Percentiles rank a stretch among this genome's conserved stretches.
Conservation (phyloP, 2,113 vertebrate genomes). For the Colistium nudipinnis region DNA sequence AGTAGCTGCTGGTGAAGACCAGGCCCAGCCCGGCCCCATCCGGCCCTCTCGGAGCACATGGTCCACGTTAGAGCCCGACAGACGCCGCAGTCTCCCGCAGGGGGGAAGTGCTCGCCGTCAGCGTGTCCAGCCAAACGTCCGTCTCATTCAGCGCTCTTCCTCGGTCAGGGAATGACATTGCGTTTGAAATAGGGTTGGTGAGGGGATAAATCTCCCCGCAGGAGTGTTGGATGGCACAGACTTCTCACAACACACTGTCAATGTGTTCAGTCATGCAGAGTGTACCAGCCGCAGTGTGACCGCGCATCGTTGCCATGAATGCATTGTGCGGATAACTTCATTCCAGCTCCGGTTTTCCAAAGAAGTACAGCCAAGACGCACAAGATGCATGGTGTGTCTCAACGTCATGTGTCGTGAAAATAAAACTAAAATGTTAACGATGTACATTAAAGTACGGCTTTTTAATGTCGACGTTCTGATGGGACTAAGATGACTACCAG, state of each 20-base stretch:
- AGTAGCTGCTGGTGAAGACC: conserved; percentile 53
- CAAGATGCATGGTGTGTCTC: conserved; percentile 21
- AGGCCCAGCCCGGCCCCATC: conserved; percentile 22
- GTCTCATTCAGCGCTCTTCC: conserved; percentile 39
- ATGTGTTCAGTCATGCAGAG: conserved; percentile 70
- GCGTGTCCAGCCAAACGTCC: conserved; percentile 32
- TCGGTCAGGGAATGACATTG: conserved; percentile 64
- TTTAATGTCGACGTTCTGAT: too few relatives aligned
- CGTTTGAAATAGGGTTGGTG: conserved; percentile 54
- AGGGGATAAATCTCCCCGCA: conserved; percentile 56
- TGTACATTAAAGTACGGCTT: conserved; percentile 3
- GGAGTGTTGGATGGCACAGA: conserved; percentile 44
- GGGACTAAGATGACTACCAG: too few relatives aligned
- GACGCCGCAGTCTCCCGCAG: conserved; percentile 29
- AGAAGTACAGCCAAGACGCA: conserved; percentile 30
- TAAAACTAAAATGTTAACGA: conserved; percentile 1
- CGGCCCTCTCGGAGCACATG: conserved; percentile 58
- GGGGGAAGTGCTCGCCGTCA: conserved; percentile 12
- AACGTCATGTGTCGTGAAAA: conserved; percentile 4
- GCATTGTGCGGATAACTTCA: conserved; percentile 74
- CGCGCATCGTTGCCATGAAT: conserved; percentile 57
- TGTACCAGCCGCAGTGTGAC: conserved; percentile 58
- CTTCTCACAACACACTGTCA: conserved; percentile 64
- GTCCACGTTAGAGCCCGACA: conserved; percentile 63
- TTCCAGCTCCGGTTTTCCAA: conserved; percentile 40